Percentiles rank a stretch among this genome's conserved stretches.
Conservation (phyloP, 2,888 invertebrate genomes). For the Pristionchus japonicus region DNA sequence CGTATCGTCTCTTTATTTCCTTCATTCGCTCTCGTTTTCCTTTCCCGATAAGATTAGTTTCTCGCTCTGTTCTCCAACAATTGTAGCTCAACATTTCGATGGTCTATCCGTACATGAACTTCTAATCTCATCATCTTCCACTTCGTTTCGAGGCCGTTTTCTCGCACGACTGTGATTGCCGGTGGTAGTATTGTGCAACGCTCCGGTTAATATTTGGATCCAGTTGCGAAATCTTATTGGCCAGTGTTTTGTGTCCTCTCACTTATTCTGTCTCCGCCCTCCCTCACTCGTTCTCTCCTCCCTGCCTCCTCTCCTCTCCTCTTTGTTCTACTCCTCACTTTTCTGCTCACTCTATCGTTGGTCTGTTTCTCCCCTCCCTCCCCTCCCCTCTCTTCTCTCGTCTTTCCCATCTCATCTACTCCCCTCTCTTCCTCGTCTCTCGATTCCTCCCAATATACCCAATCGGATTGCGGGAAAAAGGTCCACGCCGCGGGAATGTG, state of each 20-base stretch:
- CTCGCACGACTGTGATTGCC: neutral
- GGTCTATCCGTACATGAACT: too few relatives aligned
- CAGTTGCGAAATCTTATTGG: constrained; percentile 33
- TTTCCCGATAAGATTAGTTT: neutral
- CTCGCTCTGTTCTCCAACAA: too few relatives aligned
- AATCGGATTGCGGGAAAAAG: constrained; percentile 22
- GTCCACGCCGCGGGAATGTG: neutral
- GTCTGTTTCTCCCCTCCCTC: neutral
- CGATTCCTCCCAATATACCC: neutral
- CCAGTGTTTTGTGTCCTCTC: neutral
- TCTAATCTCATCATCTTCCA: neutral
- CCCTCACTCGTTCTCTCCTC: neutral
- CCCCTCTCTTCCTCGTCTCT: neutral
- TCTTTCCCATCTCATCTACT: neutral
- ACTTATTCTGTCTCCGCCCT: neutral
- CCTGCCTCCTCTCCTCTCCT: neutral
- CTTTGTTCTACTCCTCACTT: neutral
- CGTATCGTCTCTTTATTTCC: neutral
- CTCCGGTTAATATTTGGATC: neutral
- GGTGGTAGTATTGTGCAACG: neutral
- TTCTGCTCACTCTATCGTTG: neutral
- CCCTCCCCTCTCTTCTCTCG: neutral
- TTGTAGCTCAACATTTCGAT: too few relatives aligned
- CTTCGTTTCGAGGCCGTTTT: neutral
- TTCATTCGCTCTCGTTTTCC: neutral